Evolutionary conservation across 2,797 vertebrate species (phyloP).

Genomic region (Phylloscopus collybita): DNA sequence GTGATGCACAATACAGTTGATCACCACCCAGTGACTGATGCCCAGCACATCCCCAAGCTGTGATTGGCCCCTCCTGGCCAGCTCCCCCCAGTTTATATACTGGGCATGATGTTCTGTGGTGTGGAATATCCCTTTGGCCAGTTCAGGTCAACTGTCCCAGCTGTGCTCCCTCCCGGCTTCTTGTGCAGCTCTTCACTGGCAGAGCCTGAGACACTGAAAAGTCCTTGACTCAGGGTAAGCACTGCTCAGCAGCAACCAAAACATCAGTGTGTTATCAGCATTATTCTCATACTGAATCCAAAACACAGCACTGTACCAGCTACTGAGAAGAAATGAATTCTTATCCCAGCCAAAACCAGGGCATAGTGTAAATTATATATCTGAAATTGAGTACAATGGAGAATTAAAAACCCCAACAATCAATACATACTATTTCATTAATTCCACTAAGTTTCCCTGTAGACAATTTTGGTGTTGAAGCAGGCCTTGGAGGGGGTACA

Average conservation of each 20-base stretch:
- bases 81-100: too few relatives aligned
- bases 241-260: neutral
- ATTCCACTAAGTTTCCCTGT: slow-evolving; percentile 91
- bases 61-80: neutral
- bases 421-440: slow-evolving; percentile 91
- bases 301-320: neutral
- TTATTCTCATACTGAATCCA: neutral
- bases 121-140: too few relatives aligned
- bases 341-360: neutral
- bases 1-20: neutral
- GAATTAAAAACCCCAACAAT: neutral
- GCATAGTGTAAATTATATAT: neutral
- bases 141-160: neutral
- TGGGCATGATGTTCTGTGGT: too few relatives aligned
- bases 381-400: neutral
- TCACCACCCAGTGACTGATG: neutral
- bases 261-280: neutral
- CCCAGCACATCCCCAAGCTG: neutral
- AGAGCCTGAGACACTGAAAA: too few relatives aligned
- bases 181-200: too few relatives aligned
- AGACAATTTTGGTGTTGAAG: slow-evolving; percentile 91
- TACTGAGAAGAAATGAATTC: neutral
- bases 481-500: slow-evolving; percentile 90
- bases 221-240: too few relatives aligned
- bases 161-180: too few relatives aligned